A percentile compares a stretch with the other conserved stretches of the same genome.
phyloP scores from a whole-genome alignment of 2,797 vertebrate species.

The Rhinophrynus dorsalis region DNA sequence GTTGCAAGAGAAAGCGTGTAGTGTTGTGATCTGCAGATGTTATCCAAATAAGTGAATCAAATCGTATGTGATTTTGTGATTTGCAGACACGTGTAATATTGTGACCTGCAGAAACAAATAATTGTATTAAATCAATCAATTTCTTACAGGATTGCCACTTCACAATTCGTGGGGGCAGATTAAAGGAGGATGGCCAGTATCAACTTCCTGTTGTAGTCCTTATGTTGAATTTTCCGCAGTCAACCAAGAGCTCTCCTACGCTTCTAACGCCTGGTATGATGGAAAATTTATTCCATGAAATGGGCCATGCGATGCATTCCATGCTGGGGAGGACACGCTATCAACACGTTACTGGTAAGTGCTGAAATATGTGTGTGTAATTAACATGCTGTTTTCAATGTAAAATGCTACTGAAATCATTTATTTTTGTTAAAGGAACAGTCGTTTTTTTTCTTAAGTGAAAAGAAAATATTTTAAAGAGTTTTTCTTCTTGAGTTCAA shows the following conservation, averaged over 20 bases:
- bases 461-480: too few relatives aligned
- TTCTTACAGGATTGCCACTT: constrained; percentile 91
- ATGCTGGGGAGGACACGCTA: constrained; percentile 95
- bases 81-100: too few relatives aligned
- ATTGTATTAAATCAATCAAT: too few relatives aligned
- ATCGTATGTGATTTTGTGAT: too few relatives aligned
- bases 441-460: too few relatives aligned
- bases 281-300: constrained; percentile 98
- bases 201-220: constrained; percentile 93
- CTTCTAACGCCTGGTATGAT: constrained; percentile 93
- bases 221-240: constrained; percentile 88
- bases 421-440: too few relatives aligned
- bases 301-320: constrained; percentile 98
- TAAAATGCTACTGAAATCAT: too few relatives aligned
- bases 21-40: too few relatives aligned
- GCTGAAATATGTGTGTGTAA: not conserved
- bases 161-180: constrained; percentile 90
- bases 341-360: constrained; percentile 92
- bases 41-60: too few relatives aligned
- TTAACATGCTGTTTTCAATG: constrained; percentile 54
- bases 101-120: too few relatives aligned
- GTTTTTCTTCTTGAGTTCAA: too few relatives aligned
- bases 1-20: too few relatives aligned
- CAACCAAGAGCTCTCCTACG: constrained; percentile 73
- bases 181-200: constrained; percentile 79